Base-by-base conservation (phyloP, 2,888 invertebrate species). In the Caenorhabditis sulstoni region DNA sequence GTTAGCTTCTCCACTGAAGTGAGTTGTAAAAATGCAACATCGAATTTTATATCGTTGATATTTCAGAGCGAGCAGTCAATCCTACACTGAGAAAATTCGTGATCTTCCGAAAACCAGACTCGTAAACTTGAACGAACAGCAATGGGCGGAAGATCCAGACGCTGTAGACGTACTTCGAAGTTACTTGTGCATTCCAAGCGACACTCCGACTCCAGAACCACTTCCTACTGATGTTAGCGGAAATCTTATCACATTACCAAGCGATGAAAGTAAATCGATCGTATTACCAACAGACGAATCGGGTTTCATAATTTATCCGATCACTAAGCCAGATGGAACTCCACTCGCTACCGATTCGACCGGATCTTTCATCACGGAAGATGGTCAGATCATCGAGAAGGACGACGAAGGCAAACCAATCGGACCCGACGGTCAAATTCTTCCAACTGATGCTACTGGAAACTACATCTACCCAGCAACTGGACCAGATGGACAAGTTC, bases 221-320 rank as follows among this genome's bases (percentile, higher is more conserved):
- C 58, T 81, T 9, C 81, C 83, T 8, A 87, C 85, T 2, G 85
- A 86, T 41, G 70, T 45, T 4, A 64, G 65, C 23, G 85, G 85
- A 44, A 79, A 68, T 11, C 65, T 78, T 59, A 45, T 79, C n/a
- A 9, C 29, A 9, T 45, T 81, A 9, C 73, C 71, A 37, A 67
- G 37, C 11, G 64, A 55, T 9, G 75, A 59, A 14, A 29, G 20
- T 20, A 62, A 39, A 8, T 29, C 59, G 14, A 35, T 64, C 59
- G 29, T 44, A 50, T 7, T 44, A 8, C 71, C 76, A 39, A 83
- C 81, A 16, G 78, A 81, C 50, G 57, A 57, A 5, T 35, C 61
- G 55, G 68, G 74, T 57, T 55, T 59, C 37, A 65, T 79, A 12
- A 77, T 83, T 39, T 75, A 80, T 41, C 83, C 83, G 23, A 74